Percentiles rank a stretch among this genome's conserved stretches.
phyloP scores from a whole-genome alignment of 2,797 vertebrate species.

The Acrossocheilus wenchowensis region DNA sequence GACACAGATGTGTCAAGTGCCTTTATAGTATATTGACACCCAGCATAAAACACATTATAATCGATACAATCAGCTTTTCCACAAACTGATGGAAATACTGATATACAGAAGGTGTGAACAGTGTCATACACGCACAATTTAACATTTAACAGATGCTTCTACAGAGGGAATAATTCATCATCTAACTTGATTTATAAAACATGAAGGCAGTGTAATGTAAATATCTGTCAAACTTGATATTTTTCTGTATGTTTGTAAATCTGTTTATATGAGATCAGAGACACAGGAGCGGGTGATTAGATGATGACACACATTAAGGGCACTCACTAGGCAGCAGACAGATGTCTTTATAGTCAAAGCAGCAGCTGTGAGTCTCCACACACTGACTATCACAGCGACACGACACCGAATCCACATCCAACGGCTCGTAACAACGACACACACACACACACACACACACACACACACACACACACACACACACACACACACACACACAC shows the following conservation, averaged over 20 bases:
- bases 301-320: background rate
- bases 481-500: background rate
- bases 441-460: conserved; percentile 8
- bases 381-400: conserved; percentile 76
- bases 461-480: background rate
- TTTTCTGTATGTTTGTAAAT: background rate
- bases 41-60: too few species aligned
- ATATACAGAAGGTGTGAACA: too few species aligned
- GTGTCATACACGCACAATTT: background rate
- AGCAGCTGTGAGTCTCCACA: conserved; percentile 66
- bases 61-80: too few species aligned
- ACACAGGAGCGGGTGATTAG: background rate
- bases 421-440: conserved; percentile 71
- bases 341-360: conserved; percentile 72
- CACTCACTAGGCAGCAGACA: conserved; percentile 71
- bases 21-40: too few species aligned
- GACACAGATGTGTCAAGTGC: too few species aligned
- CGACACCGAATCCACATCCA: conserved; percentile 49
- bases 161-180: background rate
- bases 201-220: background rate
- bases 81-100: too few species aligned
- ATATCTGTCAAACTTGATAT: too few species aligned
- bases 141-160: background rate
- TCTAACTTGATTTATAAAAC: background rate
- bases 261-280: background rate